Percentiles rank a stretch among this genome's conserved stretches.
phyloP scores from a whole-genome alignment of 2,888 invertebrate genomes.

The Lottia scabra region DNA sequence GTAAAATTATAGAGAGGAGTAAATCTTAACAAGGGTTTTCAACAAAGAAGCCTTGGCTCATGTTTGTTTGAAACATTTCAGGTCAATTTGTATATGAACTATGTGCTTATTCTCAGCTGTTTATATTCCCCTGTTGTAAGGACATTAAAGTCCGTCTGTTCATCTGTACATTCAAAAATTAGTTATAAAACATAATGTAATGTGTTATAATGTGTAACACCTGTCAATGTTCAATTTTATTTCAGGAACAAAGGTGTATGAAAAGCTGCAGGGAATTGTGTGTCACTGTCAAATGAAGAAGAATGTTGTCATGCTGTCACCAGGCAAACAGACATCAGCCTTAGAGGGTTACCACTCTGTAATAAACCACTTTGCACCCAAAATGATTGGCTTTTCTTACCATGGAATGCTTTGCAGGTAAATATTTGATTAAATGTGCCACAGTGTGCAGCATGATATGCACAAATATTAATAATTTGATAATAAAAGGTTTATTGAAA shows the following conservation, averaged over 20 bases:
- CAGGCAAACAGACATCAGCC: background rate
- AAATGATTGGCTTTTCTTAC: slow-evolving; percentile 8
- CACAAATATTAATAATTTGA: background rate
- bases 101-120: too few relatives aligned
- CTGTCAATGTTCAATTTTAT: background rate
- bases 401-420: slow-evolving; percentile 13
- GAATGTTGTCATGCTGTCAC: background rate
- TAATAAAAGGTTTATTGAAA: background rate
- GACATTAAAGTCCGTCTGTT: too few relatives aligned
- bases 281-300: background rate
- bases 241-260: background rate
- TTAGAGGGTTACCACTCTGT: background rate
- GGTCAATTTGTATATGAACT: too few relatives aligned
- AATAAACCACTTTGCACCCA: slow-evolving; percentile 3
- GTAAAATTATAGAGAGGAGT: too few relatives aligned
- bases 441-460: background rate
- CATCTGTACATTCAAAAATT: too few relatives aligned
- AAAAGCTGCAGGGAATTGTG: background rate
- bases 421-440: too few relatives aligned
- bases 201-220: background rate
- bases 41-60: too few relatives aligned
- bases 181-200: background rate
- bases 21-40: too few relatives aligned
- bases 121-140: too few relatives aligned
- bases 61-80: too few relatives aligned